Conservation (phyloP, 2,113 vertebrate species). For the Odontesthes bonariensis region DNA sequence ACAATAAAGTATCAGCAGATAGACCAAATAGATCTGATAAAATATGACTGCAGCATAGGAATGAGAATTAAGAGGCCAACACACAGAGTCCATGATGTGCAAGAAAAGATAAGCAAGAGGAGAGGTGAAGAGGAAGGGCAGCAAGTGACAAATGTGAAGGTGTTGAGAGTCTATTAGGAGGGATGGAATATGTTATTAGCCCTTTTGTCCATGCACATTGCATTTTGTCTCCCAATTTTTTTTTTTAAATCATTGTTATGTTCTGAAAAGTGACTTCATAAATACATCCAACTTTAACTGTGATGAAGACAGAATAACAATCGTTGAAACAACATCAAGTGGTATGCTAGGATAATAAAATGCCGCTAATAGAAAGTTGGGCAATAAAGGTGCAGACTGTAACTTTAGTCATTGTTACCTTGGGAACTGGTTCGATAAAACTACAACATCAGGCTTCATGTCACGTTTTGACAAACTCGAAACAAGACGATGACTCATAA, state of each 20-base stretch:
- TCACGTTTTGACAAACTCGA: conserved; percentile 38
- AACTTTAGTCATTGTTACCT: conserved; percentile 56
- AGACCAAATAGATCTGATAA: conserved; percentile 35
- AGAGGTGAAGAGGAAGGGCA: conserved; percentile 10
- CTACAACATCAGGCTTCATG: conserved; percentile 48
- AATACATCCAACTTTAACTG: conserved; percentile 29
- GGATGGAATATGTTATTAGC: not conserved
- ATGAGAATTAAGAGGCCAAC: conserved; percentile 14
- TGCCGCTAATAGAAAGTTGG: conserved; percentile 42
- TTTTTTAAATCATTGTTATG: conserved; percentile 37
- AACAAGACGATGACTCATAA: conserved; percentile 54
- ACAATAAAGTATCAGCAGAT: conserved; percentile 56
- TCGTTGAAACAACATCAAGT: conserved; percentile 8
- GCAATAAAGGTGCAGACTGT: conserved; percentile 50
- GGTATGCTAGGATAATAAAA: conserved; percentile 45
- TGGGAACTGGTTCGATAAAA: conserved; percentile 51
- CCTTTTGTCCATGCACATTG: not conserved
- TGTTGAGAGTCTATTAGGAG: not conserved
- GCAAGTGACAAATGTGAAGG: not conserved
- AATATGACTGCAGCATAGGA: conserved; percentile 25
- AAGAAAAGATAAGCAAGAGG: conserved; percentile 26
- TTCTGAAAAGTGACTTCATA: conserved; percentile 52
- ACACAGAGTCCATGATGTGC: conserved; percentile 13
- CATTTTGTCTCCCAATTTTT: not conserved
- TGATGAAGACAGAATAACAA: conserved; percentile 28